Evolutionary conservation across 1,140 invertebrate species (phyloP), one percentile per base, ranked within the genome.

Genomic region (Aphis craccivora): DNA sequence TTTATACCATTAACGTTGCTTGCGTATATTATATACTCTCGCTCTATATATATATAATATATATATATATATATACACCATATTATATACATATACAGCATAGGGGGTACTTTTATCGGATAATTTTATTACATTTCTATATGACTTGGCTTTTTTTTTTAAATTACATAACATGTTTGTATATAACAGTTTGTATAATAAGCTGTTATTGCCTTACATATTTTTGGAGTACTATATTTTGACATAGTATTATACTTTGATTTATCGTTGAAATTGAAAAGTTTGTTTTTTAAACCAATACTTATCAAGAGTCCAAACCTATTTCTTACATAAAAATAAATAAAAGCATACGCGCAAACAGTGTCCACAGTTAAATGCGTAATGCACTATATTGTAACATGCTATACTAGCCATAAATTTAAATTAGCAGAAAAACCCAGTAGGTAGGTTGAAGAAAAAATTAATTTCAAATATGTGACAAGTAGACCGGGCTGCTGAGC

Each of bases 1-100:
- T 55, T 90, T 60, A 90, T 90, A 90, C 60, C 53, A 43, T 67
- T 51, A 67, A 67, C 89, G 53, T 35, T 76, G 30, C 14, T 76
- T 14, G 6, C 60, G 60, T n/a, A 76, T 76, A 76, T 76, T 76
- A 76, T 76, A 76, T 2, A 1, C 37, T 40, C 37, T 40, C 37
- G 2, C 37, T 40, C 60, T 76, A 67, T n/a, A 67, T 67, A 60
- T 60, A 60, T 37, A 37, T 37, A 37, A 37, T 37, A 45, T 45
- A 45, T 45, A 45, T 45, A 45, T 45, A 45, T 67, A 35, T 51
- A 22, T 51, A 35, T 30, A 87, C 1, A 84, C 37, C 14, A 84
- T 23, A 40, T 43, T 40, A 25, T 23, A 14, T 43, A 84, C 40
- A 84, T n/a, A n/a, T n/a, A 76, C 30, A 35, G 14, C 14, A 30